Conservation (phyloP, 2,888 invertebrate genomes). For the Lutraria lutraria region DNA sequence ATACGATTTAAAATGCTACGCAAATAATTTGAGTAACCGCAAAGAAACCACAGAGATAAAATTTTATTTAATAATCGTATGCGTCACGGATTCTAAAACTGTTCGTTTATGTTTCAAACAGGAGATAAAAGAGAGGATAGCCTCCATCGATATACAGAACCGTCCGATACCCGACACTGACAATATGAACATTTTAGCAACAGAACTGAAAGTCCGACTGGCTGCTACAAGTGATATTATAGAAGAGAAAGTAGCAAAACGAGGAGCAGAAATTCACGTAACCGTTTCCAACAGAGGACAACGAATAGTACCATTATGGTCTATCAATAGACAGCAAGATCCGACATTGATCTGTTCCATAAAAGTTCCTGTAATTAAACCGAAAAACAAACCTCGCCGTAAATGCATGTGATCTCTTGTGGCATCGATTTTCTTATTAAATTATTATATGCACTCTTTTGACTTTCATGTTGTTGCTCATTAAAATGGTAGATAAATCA, state of each 20-base stretch:
- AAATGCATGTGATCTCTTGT: neutral
- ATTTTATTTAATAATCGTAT: no score
- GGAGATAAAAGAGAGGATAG: constrained; percentile 51
- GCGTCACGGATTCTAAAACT: neutral
- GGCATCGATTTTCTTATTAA: neutral
- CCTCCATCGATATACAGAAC: constrained; percentile 41
- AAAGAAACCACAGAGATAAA: no score
- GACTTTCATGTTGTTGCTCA: neutral
- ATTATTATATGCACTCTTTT: neutral
- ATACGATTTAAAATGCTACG: no score
- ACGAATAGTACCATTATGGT: constrained; percentile 55
- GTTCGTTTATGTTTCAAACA: constrained; percentile 21
- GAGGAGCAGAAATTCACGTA: constrained; percentile 42
- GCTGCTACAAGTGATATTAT: constrained; percentile 53
- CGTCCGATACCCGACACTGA: constrained; percentile 51
- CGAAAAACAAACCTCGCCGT: neutral
- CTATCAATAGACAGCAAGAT: constrained; percentile 53
- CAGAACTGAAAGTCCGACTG: constrained; percentile 62
- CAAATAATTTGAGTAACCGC: no score
- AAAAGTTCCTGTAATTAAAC: constrained; percentile 37
- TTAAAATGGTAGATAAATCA: neutral
- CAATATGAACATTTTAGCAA: constrained; percentile 45
- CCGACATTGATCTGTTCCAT: constrained; percentile 49
- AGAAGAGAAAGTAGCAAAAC: constrained; percentile 33
- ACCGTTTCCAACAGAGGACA: constrained; percentile 14